A percentile compares a stretch with the other conserved stretches of the same genome.
These are phyloP conservation scores for Drosophila pachea DNA, from an alignment of 1,140 invertebrate species.

Conservation along the genomic window DNA sequence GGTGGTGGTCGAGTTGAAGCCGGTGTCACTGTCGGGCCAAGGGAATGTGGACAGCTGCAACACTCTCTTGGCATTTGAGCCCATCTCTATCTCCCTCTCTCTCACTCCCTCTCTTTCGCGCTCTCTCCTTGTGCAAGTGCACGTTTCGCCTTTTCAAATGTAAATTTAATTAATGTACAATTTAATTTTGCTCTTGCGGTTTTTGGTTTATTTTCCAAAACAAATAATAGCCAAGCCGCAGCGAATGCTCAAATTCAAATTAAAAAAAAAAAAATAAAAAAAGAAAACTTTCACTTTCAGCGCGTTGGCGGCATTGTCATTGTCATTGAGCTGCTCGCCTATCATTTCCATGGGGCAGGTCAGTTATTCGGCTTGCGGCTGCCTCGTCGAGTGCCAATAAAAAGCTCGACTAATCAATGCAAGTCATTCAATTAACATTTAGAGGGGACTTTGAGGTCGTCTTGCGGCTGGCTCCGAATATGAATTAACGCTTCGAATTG, in stretches of 20 bases:
- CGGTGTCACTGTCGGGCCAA: not conserved
- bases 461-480: not conserved
- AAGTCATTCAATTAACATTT: conserved; percentile 25
- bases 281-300: conserved; percentile 60
- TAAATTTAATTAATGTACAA: conserved; percentile 53
- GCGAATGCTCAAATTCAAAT: not conserved
- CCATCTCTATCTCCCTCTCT: conserved; percentile 1
- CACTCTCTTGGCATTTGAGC: conserved; percentile 11
- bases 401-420: conserved; percentile 49
- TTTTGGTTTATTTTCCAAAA: conserved; percentile 29
- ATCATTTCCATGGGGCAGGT: conserved; percentile 51
- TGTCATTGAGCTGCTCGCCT: conserved; percentile 40
- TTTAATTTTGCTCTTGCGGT: conserved; percentile 48
- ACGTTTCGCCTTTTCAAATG: conserved; percentile 18
- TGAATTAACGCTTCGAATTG: not conserved
- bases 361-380: conserved; percentile 44
- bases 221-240: conserved; percentile 41
- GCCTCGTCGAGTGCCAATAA: conserved; percentile 27
- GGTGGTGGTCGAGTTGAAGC: not conserved
- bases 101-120: not conserved
- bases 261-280: conserved; percentile 7
- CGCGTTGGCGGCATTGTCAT: conserved; percentile 48
- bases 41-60: conserved; percentile 10
- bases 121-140: not conserved
- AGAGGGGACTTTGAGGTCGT: conserved; percentile 10